Conservation (phyloP, 2,113 vertebrate species). For the Dryoscopus gambensis region DNA sequence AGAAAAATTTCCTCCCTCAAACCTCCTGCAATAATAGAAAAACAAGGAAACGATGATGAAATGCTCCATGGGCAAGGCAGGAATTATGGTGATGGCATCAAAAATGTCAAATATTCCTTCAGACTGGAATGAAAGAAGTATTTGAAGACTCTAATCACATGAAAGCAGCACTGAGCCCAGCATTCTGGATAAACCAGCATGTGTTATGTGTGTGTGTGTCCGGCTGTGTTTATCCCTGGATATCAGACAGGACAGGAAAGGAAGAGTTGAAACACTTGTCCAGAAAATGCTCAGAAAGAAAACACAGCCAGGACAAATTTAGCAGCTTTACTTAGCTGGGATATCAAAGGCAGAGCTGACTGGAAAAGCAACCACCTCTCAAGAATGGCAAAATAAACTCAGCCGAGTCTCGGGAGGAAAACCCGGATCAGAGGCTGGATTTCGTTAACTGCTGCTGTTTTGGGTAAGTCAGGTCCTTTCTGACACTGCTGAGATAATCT, state of each 20-base stretch:
- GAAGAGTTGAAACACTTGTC: conserved; percentile 58
- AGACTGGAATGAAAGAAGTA: background rate
- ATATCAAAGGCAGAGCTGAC: conserved; percentile 56
- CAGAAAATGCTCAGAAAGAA: conserved; percentile 55
- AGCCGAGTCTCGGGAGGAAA: conserved; percentile 19
- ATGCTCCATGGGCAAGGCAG: background rate
- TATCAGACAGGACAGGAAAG: conserved; percentile 67
- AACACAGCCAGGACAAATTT: conserved; percentile 62
- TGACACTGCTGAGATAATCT: conserved; percentile 53
- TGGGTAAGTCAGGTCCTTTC: conserved; percentile 12
- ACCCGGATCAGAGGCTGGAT: conserved; percentile 26
- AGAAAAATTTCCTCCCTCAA: background rate
- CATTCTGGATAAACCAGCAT: background rate
- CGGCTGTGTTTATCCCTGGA: conserved; percentile 40
- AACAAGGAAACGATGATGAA: background rate
- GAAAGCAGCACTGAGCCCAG: background rate
- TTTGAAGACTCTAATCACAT: background rate
- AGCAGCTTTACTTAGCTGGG: conserved; percentile 38
- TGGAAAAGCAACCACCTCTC: conserved; percentile 47
- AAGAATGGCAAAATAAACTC: conserved; percentile 61
- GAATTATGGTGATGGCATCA: background rate
- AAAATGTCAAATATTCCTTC: background rate
- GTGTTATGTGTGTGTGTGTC: background rate
- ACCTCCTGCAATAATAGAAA: background rate
- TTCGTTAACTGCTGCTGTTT: conserved; percentile 40